These are phyloP conservation scores for Champsocephalus esox DNA, from an alignment of 2,797 vertebrate species.

Conservation along the genomic window DNA sequence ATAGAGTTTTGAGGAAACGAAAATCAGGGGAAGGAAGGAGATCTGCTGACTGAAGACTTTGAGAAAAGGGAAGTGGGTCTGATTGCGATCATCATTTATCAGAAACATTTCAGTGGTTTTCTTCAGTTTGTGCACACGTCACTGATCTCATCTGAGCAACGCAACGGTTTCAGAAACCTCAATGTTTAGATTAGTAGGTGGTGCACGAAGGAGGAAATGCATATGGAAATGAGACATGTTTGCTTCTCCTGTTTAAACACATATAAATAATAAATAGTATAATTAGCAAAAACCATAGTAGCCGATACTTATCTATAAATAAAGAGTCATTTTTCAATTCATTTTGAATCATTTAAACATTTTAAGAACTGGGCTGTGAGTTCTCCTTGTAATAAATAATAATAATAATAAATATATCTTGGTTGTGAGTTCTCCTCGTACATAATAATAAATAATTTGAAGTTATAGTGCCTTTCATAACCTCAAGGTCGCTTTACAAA, in stretches of 20 bases:
- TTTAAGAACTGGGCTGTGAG: no score
- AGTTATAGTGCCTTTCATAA: no score
- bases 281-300: not conserved
- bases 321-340: no score
- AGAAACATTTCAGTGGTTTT: not conserved
- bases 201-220: not conserved
- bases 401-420: no score
- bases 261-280: not conserved
- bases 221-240: not conserved
- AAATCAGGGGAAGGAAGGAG: conserved; percentile 58
- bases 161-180: not conserved
- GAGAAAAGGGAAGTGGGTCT: conserved; percentile 58
- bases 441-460: no score
- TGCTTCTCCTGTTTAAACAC: not conserved
- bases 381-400: no score
- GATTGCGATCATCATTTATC: conserved; percentile 31
- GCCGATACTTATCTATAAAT: no score
- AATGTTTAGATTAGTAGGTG: not conserved
- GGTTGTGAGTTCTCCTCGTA: no score
- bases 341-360: no score
- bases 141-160: not conserved
- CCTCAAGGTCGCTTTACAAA: no score
- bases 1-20: conserved; percentile 25
- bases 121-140: not conserved
- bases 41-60: conserved; percentile 54